Evolutionary conservation across 2,113 vertebrate species (phyloP), one percentile per base, ranked within the genome.

Genomic region (Callaeas wilsoni): DNA sequence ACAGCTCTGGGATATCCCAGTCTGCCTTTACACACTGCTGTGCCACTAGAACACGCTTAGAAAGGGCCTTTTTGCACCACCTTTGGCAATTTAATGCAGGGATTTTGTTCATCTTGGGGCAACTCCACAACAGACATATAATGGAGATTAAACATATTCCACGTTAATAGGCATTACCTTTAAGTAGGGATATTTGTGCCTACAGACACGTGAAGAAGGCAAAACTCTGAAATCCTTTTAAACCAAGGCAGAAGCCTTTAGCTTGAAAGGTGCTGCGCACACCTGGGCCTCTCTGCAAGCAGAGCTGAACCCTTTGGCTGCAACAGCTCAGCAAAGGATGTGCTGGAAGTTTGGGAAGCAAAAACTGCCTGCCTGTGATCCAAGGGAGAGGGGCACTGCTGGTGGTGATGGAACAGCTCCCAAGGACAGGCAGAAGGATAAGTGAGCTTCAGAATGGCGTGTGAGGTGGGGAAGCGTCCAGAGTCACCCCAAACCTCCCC

Each of bases 51-150:
- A 44, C 20, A 4, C 0, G 12, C 44, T 67, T 12, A 25, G 10
- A 35, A 62, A 44, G 29, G 23, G 17, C 32, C 71, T 64, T 63
- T 77, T 33, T 53, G 41, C n/a, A 56, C 5, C 63, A 63, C 17
- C 10, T 59, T 23, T 19, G 63, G 32, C 42, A 56, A 14, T 12
- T 19, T 25, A 32, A 0, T 1, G 2, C 2, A 6, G 6, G 35
- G 49, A 26, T 16, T 50, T 12, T 56, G 19, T 29, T 70, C 42
- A 6, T 15, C 25, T 4, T 20, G 27, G 13, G 19, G 18, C 35
- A 74, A 18, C 33, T 9, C 46, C 78, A 39, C 19, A 27, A 13
- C 0, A 63, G 42, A 13, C 3, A 19, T 0, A 19, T 0, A 12
- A 62, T 0, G 3, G n/a, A 47, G 27, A 57, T 41, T 20, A 53